Base-by-base conservation (phyloP, 2,113 vertebrate species). In the Sinosuthora webbiana region DNA sequence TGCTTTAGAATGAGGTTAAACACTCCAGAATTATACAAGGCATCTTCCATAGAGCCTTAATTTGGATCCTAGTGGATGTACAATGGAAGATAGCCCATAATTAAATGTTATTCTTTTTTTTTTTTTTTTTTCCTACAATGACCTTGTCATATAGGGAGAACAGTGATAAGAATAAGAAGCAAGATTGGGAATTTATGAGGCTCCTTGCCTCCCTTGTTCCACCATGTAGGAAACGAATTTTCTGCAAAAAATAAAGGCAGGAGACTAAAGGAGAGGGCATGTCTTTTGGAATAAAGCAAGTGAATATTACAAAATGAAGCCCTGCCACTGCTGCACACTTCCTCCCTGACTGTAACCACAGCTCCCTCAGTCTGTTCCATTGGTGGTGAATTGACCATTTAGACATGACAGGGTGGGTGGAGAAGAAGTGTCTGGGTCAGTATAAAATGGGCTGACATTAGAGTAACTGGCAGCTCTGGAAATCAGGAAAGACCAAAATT, bases 321-420 rank as follows among this genome's bases (percentile, higher is more conserved):
- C 27, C 55, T 81, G 50, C 16, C 3, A 3, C 59, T 86, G 68
- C 68, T 86, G 35, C 42, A 83, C 18, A 13, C 35, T 92, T 81
- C 63, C 70, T 88, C 37, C 13, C 42, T 53, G 74, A 9, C 45
- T 2, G 5, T 67, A 83, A 83, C 47, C 59, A 47, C 44, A 59
- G 68, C 30, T 80, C 39, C 47, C 47, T 77, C 50, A 31, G 25
- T 53, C 70, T 73, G 25, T 63, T 60, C 55, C 57, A 15, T 3
- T 2, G 44, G 10, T 8, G 20, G n/a, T 55, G 47, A 90, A 49
- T 53, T 3, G 2, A 44, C 37, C n/a, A 8, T 62, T 88, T 62
- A 77, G 75, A 57, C 39, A 39, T 0, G 0, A 68, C 31, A 62
- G 28, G 8, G 59, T 1, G 28, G 10, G 50, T 1, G 5, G 55